Conservation (phyloP, 2,797 vertebrate genomes). For the Rhabdomys pumilio region DNA sequence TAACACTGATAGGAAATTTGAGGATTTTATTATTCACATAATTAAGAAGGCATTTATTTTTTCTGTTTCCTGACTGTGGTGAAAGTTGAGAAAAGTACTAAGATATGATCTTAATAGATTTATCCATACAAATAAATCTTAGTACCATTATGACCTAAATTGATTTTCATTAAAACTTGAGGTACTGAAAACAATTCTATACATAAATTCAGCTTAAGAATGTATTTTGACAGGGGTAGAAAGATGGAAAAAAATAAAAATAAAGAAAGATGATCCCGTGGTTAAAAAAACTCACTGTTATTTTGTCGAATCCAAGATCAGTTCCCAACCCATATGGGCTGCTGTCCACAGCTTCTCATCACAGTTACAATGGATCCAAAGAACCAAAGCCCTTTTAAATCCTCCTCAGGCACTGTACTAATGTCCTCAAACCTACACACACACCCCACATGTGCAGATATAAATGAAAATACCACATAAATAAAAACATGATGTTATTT, state of each 20-base stretch:
- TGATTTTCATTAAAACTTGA: conserved; percentile 80
- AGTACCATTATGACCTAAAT: conserved; percentile 69
- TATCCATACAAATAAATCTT: conserved; percentile 67
- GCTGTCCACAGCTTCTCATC: not conserved
- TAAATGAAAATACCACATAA: not conserved
- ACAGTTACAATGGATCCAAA: not conserved
- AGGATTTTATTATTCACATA: conserved; percentile 81
- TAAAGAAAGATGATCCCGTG: not conserved
- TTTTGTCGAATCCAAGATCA: not conserved
- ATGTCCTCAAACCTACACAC: not conserved
- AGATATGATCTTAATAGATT: conserved; percentile 74
- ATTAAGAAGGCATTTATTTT: conserved; percentile 82
- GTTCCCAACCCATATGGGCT: not conserved
- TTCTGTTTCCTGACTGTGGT: conserved; percentile 81
- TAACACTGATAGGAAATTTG: conserved; percentile 73
- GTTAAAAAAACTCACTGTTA: no score
- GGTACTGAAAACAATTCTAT: conserved; percentile 55
- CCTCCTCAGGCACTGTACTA: not conserved
- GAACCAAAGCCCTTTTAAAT: not conserved
- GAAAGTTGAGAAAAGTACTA: conserved; percentile 84
- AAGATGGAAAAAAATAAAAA: no score
- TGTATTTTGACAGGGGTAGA: not conserved
- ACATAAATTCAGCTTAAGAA: conserved; percentile 77
- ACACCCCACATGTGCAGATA: not conserved
- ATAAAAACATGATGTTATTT: not conserved